A percentile compares a stretch with the other conserved stretches of the same genome.
Conservation (phyloP, 2,113 vertebrate species). For the Megaceryle torquata region DNA sequence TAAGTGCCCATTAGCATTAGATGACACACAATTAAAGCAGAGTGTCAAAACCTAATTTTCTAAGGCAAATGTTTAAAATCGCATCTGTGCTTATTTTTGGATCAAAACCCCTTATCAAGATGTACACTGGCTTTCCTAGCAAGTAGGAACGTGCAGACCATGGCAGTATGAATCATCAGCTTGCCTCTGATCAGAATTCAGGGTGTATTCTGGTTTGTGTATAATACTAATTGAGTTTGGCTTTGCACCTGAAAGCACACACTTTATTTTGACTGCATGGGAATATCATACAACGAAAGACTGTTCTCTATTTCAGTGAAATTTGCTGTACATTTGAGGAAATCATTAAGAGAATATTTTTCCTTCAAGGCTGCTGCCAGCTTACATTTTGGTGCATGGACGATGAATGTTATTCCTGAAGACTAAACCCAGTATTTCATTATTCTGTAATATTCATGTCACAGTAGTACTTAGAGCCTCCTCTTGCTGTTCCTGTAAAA, state of each 20-base stretch:
- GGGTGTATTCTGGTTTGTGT: conserved; percentile 49
- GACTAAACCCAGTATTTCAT: neutral
- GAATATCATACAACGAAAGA: conserved; percentile 13
- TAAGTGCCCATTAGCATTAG: conserved; percentile 52
- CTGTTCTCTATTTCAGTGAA: neutral
- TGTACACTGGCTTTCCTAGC: conserved; percentile 37
- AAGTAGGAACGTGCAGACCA: conserved; percentile 38
- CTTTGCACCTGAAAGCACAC: conserved; percentile 61
- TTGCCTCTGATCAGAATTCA: conserved; percentile 61
- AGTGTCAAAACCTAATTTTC: conserved; percentile 59
- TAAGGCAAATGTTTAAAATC: conserved; percentile 60
- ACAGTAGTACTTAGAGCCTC: neutral
- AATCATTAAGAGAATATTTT: neutral
- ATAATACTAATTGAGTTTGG: conserved; percentile 59
- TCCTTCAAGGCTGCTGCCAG: neutral
- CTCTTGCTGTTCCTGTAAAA: conserved; percentile 23
- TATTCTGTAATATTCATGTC: neutral
- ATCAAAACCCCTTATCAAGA: conserved; percentile 46
- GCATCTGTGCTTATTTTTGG: conserved; percentile 37
- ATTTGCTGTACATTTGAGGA: conserved; percentile 20
- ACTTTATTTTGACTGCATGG: conserved; percentile 31
- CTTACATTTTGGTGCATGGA: neutral
- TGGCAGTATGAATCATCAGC: conserved; percentile 66
- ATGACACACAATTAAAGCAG: conserved; percentile 61
- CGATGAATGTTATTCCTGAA: neutral